Evolutionary conservation across 2,797 vertebrate genomes (phyloP).

Genomic region (Gymnocypris eckloni): DNA sequence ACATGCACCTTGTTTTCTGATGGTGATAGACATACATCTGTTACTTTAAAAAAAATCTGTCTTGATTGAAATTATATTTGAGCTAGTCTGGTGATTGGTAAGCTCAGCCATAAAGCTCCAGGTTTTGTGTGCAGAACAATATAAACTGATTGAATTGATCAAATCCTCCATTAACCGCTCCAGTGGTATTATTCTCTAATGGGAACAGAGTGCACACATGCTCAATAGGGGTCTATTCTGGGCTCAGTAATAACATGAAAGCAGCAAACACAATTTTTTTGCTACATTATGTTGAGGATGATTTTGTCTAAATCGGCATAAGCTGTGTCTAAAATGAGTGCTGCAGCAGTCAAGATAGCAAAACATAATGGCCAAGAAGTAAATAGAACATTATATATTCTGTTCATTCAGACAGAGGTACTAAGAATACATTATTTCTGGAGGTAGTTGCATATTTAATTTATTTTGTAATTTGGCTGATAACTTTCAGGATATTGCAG

Average conservation of each 20-base stretch:
- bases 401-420: not conserved
- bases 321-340: constrained; percentile 6
- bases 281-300: not conserved
- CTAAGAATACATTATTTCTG: not conserved
- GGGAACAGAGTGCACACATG: not conserved
- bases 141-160: constrained; percentile 11
- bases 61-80: constrained; percentile 17
- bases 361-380: not conserved
- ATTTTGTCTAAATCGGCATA: not conserved
- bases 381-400: not conserved
- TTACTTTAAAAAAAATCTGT: not conserved
- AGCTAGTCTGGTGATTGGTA: constrained; percentile 27
- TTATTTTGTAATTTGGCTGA: not conserved
- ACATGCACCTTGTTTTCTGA: not conserved
- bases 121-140: constrained; percentile 24
- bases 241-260: constrained; percentile 22
- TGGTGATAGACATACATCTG: not conserved
- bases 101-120: not conserved
- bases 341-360: not conserved
- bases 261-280: constrained; percentile 16
- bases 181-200: constrained; percentile 22
- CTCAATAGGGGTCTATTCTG: constrained; percentile 17
- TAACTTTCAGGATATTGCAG: constrained; percentile 7
- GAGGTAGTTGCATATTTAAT: not conserved
- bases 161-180: constrained; percentile 9